These are phyloP conservation scores for Pseudochirops corinnae DNA, from an alignment of 2,797 vertebrate genomes.

Conservation along the genomic window DNA sequence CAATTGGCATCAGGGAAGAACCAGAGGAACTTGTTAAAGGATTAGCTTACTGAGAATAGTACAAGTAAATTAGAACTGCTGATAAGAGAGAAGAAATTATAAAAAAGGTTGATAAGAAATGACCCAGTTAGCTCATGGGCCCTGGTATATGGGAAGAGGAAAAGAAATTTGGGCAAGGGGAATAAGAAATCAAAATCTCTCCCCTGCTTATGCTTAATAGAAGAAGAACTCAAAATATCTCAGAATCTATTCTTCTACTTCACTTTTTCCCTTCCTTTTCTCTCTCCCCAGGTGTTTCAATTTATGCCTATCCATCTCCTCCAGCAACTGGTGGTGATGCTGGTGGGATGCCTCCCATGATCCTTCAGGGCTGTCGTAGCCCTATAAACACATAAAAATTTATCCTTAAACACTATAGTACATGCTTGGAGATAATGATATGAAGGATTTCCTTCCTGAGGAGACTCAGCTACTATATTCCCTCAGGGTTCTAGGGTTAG, in stretches of 20 bases:
- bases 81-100: neutral
- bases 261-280: neutral
- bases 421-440: neutral
- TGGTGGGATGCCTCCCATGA: neutral
- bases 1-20: neutral
- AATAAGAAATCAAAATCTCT: neutral
- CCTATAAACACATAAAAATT: neutral
- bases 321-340: neutral
- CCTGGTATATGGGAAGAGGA: neutral
- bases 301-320: neutral
- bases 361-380: neutral
- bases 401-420: neutral
- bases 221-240: neutral
- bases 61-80: neutral
- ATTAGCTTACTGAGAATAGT: neutral
- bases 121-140: neutral
- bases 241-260: neutral
- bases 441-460: neutral
- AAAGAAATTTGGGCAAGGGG: neutral
- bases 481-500: neutral
- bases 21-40: neutral
- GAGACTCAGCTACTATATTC: neutral
- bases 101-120: neutral
- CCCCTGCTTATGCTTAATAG: neutral
- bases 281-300: neutral